Evolutionary conservation across 2,113 vertebrate species (phyloP), one percentile per base, ranked within the genome.

Genomic region (Sinosuthora webbiana): DNA sequence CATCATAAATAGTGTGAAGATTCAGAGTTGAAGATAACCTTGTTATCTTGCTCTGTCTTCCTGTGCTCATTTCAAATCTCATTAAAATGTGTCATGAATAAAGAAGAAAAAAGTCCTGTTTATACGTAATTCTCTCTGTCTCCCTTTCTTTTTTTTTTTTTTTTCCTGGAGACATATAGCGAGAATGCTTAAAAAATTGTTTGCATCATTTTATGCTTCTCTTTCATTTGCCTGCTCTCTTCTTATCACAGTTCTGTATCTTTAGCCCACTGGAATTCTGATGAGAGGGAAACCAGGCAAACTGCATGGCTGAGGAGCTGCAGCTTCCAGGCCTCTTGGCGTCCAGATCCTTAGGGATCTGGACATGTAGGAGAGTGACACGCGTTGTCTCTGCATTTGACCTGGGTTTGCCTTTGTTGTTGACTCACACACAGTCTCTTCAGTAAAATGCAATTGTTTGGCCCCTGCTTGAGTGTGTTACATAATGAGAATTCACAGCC

Each of bases 1-100:
- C 90, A 85, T 89, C 83, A 89, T 76, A 95, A 87, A 95, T 79
- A 93, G 75, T 73, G 57, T 85, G 70, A 97, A 97, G 78, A 95
- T 89, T 91, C 53, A 76, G 55, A 89, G 70, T 42, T 87, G 45
- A 69, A 68, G 77, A 94, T 95, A 95, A 95, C 87, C 84, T 89
- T 95, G 77, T 94, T 96, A 92, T 94, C 87, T 94, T 75, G 25
- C 70, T 94, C 83, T 82, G 69, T 87, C 80, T 86, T 94, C 60
- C 80, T 67, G 25, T 91, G 49, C 89, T 95, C 62, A 85, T 95
- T 92, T 94, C 70, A 82, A 89, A 94, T 87, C 78, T 95, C 78
- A 94, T 91, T 94, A 94, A 95, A 94, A 78, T 73, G 74, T 89
- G 69, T 87, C 56, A 87, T 65, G 82, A 95, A 79, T 76, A 82